Evolutionary conservation across 2,113 vertebrate genomes (phyloP), one percentile per base, ranked within the genome.

Genomic region (Scortum barcoo): DNA sequence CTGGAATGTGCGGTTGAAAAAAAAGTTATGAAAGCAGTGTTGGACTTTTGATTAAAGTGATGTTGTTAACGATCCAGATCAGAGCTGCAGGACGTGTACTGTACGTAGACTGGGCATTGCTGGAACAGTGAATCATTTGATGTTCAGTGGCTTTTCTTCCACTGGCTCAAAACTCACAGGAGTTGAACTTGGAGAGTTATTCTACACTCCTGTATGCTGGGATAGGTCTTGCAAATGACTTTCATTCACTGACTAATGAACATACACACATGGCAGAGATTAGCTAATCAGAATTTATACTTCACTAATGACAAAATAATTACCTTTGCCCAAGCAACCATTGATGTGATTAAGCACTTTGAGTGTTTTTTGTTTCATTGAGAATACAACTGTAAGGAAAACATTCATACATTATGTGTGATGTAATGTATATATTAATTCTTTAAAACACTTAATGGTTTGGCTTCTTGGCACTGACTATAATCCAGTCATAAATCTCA

Each of bases 21-120:
- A 65, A 81, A 79, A 63, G 76, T 88, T 89, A 67, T 68, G 84
- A 86, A 85, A 88, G 63, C 73, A 54, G 76, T 30, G 80, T 62
- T 81, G 50, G 63, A 84, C 72, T 73, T 90, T 76, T 92, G 92
- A 94, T 92, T 92, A 92, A 88, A 92, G 89, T 86, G 84, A 84
- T 77, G 69, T 56, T 81, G 65, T 69, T 89, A 86, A 88, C 33
- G 73, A 88, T 81, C 50, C 89, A 85, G 68, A 90, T 91, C 90
- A 90, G 85, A 77, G 86, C 61, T 33, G 13, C 30, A 62, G 81
- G 81, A 81, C 20, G 17, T 82, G 67, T 4, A 20, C 44, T 50
- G 58, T 56, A 26, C 19, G 62, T 53, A n/a, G 50, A 51, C 33
- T 19, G 30, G 62, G 57, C 50, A 8, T n/a, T 12, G 12, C 84